phyloP scores from a whole-genome alignment of 2,797 vertebrate species.

The Enteromius radiatus region DNA sequence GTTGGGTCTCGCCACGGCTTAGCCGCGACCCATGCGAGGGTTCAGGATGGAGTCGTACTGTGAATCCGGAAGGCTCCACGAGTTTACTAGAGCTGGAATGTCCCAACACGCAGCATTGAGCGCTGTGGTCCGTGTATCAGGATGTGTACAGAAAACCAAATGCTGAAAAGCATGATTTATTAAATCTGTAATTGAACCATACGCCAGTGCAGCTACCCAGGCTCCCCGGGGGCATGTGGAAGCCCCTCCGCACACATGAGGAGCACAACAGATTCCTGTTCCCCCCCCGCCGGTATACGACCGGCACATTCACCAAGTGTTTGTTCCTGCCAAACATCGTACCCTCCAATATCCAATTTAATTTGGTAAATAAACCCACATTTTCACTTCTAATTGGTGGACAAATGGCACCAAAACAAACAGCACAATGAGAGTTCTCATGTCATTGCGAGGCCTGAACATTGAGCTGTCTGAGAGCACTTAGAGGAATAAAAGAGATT shows the following conservation, averaged over 20 bases:
- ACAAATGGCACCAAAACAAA: conserved; percentile 51
- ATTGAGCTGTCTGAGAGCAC: conserved; percentile 62
- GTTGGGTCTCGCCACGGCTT: conserved; percentile 25
- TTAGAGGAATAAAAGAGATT: conserved; percentile 64
- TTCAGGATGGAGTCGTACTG: conserved; percentile 56
- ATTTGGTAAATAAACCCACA: conserved; percentile 57
- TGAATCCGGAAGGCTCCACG: conserved; percentile 46
- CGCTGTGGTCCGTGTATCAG: conserved; percentile 42
- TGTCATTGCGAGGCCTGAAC: conserved; percentile 47
- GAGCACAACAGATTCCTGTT: conserved; percentile 54
- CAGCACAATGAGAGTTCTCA: conserved; percentile 53
- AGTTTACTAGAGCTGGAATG: conserved; percentile 41
- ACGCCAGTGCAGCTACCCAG: conserved; percentile 37
- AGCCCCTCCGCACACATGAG: conserved; percentile 26
- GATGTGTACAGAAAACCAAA: conserved; percentile 31
- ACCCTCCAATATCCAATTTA: conserved; percentile 52
- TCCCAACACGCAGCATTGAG: conserved; percentile 34
- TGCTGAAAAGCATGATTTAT: conserved; percentile 63
- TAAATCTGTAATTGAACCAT: conserved; percentile 57
- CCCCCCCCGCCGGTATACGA: conserved; percentile 26
- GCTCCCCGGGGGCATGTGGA: conserved; percentile 33
- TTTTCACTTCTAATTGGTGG: conserved; percentile 57
- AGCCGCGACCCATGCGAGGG: conserved; percentile 31
- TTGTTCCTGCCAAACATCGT: conserved; percentile 57
- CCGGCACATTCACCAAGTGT: conserved; percentile 44